Base-by-base conservation (phyloP, 2,113 vertebrate genomes). In the Bambusicola thoracicus region DNA sequence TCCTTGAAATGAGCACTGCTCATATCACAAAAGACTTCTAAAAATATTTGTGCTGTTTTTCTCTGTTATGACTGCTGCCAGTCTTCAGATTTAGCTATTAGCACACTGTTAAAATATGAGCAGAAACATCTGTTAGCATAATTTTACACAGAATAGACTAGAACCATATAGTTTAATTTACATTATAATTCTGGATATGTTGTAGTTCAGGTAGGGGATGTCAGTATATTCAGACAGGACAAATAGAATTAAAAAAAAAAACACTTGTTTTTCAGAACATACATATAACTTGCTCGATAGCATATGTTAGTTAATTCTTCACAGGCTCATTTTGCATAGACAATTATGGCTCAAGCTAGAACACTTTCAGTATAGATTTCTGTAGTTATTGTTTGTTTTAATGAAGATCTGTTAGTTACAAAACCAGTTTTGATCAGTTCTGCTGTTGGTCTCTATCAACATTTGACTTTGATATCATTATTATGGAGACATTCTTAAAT, bases 11-110 rank as follows among this genome's bases (percentile, higher is more conserved):
- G 84, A 40, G 10, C 10, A 34, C 15, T 24, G 20, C 8, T 61
- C 36, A 53, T 8, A 48, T 32, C 0, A 0, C 4, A 53, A 36
- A 74, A 63, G 13, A 36, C 2, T 58, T 36, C 20, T 62, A 18
- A 92, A 91, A 65, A 22, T 59, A 21, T 61, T 61, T 61, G 22
- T 25, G 22, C 16, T 74, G 5, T 5, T 90, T 88, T 76, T 68
- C 59, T 17, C 61, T 13, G 8, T 74, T 70, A 59, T 17, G 6
- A 38, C 36, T 84, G 17, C 18, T 63, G 16, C 21, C 24, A 89
- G 3, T 75, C 46, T 79, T 89, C 29, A 81, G n/a, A 30, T 72
- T 70, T 59, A 74, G 13, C 27, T 61, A 38, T 81, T 65, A 69
- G 4, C 44, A 40, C 34, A 12, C 32, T 62, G 27, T n/a, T 89